Evolutionary conservation across 2,113 vertebrate species (phyloP).

Genomic region (Vulpes vulpes): DNA sequence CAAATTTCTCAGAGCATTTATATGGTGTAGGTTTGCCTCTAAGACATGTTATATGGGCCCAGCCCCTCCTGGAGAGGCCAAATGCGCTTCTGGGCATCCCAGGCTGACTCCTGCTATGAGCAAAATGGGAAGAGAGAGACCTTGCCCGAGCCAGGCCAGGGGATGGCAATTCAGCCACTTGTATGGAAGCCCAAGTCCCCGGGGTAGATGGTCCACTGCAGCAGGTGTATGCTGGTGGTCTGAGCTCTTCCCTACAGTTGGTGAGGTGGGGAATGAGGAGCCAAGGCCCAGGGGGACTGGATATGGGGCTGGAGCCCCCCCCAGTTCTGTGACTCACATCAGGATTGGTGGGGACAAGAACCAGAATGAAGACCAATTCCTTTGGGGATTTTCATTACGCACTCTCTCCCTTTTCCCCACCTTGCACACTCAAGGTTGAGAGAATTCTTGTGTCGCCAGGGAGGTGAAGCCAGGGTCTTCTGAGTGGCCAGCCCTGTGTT

Average conservation of each 20-base stretch:
- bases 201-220: background rate
- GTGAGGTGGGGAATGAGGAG: background rate
- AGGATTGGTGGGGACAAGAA: background rate
- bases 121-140: background rate
- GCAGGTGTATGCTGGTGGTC: background rate
- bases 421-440: background rate
- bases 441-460: background rate
- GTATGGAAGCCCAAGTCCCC: background rate
- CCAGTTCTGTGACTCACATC: background rate
- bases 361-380: background rate
- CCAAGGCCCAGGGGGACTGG: background rate
- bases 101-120: background rate
- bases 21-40: background rate
- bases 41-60: background rate
- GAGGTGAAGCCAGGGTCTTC: background rate
- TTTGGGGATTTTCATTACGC: background rate
- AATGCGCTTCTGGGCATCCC: background rate
- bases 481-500: background rate
- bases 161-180: background rate
- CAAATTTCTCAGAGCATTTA: background rate
- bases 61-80: background rate
- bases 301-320: background rate
- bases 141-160: background rate
- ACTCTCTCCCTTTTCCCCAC: background rate
- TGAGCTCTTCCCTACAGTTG: background rate